Evolutionary conservation across 2,797 vertebrate genomes (phyloP).

Genomic region (Numenius phaeopus): DNA sequence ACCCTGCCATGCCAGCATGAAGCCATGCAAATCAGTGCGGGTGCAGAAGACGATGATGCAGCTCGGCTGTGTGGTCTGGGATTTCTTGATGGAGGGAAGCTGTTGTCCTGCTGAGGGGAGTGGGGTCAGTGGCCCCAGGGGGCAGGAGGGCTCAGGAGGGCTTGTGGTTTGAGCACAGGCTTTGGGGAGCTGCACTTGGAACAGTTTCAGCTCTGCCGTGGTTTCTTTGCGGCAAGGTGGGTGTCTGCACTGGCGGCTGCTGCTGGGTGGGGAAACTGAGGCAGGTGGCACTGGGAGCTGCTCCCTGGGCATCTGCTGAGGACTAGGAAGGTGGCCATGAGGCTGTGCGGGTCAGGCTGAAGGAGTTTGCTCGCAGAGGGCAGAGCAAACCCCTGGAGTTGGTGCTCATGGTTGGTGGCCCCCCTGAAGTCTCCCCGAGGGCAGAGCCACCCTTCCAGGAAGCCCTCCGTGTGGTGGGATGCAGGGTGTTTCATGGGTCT

Average conservation of each 20-base stretch:
- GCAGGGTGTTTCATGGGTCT: accelerated
- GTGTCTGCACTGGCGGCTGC: accelerated
- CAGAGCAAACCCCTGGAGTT: neutral
- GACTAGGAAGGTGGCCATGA: accelerated
- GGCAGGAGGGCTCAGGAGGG: neutral
- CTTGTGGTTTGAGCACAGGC: neutral
- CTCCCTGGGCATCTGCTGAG: accelerated
- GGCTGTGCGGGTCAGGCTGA: accelerated
- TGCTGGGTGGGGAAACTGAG: neutral
- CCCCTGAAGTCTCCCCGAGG: accelerated
- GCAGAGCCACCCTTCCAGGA: neutral
- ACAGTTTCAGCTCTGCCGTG: neutral
- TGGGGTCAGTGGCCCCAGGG: accelerated
- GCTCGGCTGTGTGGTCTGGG: accelerated
- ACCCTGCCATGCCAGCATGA: neutral
- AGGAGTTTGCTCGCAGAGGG: neutral
- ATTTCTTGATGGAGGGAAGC: accelerated
- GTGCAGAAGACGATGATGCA: neutral
- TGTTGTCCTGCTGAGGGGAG: accelerated
- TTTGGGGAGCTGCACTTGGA: neutral
- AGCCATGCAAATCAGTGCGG: accelerated
- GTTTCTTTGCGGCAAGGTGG: neutral
- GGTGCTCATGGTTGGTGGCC: accelerated
- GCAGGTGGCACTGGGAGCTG: accelerated
- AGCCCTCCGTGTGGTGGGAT: accelerated